Base-by-base conservation (phyloP, 2,888 invertebrate species). In the Platycnemis pennipes region DNA sequence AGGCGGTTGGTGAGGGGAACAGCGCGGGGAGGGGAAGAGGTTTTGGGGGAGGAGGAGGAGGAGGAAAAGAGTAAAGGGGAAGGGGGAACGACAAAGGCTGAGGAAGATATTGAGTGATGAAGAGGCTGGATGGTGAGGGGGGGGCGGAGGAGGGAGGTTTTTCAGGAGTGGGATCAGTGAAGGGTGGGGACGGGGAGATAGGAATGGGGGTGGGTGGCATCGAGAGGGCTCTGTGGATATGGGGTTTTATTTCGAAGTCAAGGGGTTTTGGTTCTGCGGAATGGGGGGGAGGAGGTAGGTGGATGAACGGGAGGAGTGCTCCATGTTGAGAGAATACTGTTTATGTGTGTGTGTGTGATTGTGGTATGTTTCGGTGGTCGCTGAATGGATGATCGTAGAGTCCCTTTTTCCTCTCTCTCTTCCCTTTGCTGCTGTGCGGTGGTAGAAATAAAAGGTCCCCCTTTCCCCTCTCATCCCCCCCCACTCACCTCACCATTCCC, bases 291-390 rank as follows among this genome's bases (percentile, higher is more conserved):
- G 91, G 42, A 45, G 91, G 26, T 91, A 7, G 22, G 56, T n/a
- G 63, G 44, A 26, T 63, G 69, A 37, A 42, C 63, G 44, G 42
- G 26, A 44, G 91, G 63, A 37, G 91, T 44, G 56, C 63, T 56
- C n/a, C 44, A 91, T 44, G 44, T n/a, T n/a, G 87, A 46, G 89
- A 56, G 91, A 44, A 53, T 88, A 56, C 44, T 5, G 37, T 89
- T 11, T 56, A 22, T 89, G 42, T 26, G 42, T 89, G 31, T 42
- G 89, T 42, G 45, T 26, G 46, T 46, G 87, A n/a, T 56, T 89
- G 91, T 63, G 91, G 91, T 91, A 56, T 69, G 91, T 91, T 91
- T 91, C 63, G 69, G 91, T 44, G 91, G 91, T 91, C 63, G 69
- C 63, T 91, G 91, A 91, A 89, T 89, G 89, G 53, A 56, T 89